Evolutionary conservation across 2,797 vertebrate genomes (phyloP), one percentile per base, ranked within the genome.

Genomic region (Xenopus petersii): DNA sequence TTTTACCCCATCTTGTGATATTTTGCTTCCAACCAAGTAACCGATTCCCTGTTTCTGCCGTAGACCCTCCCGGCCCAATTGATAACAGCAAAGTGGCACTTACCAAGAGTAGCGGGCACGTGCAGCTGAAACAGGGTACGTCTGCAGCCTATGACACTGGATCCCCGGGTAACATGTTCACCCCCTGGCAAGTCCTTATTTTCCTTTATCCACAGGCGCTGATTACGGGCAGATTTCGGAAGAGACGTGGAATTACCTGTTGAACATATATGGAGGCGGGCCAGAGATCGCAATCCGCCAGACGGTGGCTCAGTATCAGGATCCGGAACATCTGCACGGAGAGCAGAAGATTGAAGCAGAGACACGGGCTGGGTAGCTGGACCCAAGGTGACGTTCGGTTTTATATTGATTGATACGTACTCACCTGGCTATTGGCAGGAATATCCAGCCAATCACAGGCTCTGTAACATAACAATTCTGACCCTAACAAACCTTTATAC

Each of bases 191-290:
- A 24, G 12, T 30, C 60, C 12, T 65, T 48, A 4, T 51, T 13
- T 51, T 51, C 2, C 15, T 51, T 51, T 51, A 4, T 51, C 49
- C 21, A 0, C 85, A 98, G 98, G 98, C 30, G 97, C 98, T 0
- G 98, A 99, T 86, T 99, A 98, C 0, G 98, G 98, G 65, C 98
- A 99, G 91, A 99, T 99, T 75, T 99, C 98, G 0, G 96, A 98
- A 87, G 97, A 98, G 88, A 99, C 98, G 0, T 99, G 98, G 98
- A 86, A 87, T 77, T 98, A 98, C 83, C 85, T 99, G 76, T 88
- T 93, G 84, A 91, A 83, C 0, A 91, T 98, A 70, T 99, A 99
- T 0, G 89, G 95, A 0, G 97, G 97, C 0, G 97, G 97, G 0
- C 97, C 97, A 0, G 97, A 98, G 86, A 95, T 98, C 0, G 94